phyloP scores from a whole-genome alignment of 2,888 invertebrate genomes.

The Hydrotaea cyrtoneurina region DNA sequence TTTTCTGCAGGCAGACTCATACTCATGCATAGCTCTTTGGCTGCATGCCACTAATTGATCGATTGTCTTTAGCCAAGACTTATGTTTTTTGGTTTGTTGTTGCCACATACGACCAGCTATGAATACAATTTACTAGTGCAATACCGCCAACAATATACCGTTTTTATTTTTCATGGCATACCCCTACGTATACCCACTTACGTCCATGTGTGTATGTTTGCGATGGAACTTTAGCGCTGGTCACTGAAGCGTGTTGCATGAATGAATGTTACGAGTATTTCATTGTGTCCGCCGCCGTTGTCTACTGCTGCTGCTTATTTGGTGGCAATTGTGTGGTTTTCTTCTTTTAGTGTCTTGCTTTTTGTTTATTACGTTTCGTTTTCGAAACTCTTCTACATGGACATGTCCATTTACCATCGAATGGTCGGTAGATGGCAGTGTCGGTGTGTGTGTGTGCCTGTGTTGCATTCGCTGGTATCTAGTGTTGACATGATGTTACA shows the following conservation, averaged over 20 bases:
- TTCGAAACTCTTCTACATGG: constrained; percentile 56
- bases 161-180: constrained; percentile 10
- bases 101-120: constrained; percentile 50
- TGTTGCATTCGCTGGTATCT: constrained; percentile 31
- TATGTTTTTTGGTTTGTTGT: constrained; percentile 63
- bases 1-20: neutral
- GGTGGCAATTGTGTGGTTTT: constrained; percentile 61
- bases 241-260: constrained; percentile 65
- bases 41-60: constrained; percentile 71
- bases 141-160: constrained; percentile 61
- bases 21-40: constrained; percentile 23
- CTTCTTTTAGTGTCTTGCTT: constrained; percentile 5
- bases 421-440: neutral
- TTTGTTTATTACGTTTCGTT: constrained; percentile 49
- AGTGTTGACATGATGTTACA: constrained; percentile 67
- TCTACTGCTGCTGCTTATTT: constrained; percentile 55
- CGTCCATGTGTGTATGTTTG: neutral
- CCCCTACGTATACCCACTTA: neutral
- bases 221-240: constrained; percentile 24
- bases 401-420: constrained; percentile 59
- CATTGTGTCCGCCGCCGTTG: constrained; percentile 62
- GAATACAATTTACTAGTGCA: constrained; percentile 61
- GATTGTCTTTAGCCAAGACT: constrained; percentile 69
- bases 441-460: neutral
- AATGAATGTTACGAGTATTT: constrained; percentile 56